Conservation (phyloP, 1,140 invertebrate species). For the Musca domestica region DNA sequence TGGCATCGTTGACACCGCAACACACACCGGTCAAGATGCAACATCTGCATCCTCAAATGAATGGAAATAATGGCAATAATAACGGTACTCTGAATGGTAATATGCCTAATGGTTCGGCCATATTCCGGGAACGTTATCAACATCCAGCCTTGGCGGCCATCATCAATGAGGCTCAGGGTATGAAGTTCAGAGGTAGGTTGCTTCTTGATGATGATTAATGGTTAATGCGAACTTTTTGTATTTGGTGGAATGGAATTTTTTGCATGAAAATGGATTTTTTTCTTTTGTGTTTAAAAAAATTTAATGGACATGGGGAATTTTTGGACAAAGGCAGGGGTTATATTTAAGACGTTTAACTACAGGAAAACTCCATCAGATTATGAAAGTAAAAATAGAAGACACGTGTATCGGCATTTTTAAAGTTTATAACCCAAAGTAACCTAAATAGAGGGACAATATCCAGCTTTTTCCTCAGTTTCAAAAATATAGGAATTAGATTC, state of each 20-base stretch:
- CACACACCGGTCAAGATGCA: constrained; percentile 44
- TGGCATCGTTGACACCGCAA: constrained; percentile 40
- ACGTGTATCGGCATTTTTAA: too few species aligned
- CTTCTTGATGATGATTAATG: background rate
- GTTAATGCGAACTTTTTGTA: background rate
- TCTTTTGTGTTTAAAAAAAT: background rate
- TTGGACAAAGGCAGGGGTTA: too few species aligned
- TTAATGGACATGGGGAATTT: too few species aligned
- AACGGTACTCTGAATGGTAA: constrained; percentile 38
- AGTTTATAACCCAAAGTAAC: too few species aligned
- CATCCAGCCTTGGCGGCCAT: constrained; percentile 51
- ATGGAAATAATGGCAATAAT: constrained; percentile 29
- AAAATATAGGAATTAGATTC: too few species aligned
- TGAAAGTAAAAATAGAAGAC: too few species aligned
- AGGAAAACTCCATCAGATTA: too few species aligned
- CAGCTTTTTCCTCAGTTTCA: too few species aligned
- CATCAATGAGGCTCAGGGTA: constrained; percentile 49
- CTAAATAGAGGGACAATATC: too few species aligned
- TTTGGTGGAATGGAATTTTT: background rate
- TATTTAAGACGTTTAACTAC: too few species aligned
- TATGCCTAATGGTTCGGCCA: constrained; percentile 42
- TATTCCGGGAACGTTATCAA: constrained; percentile 49
- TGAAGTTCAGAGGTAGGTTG: constrained; percentile 49
- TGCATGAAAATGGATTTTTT: background rate
- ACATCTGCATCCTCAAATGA: constrained; percentile 23